Percentiles rank a stretch among this genome's conserved stretches.
phyloP scores from a whole-genome alignment of 2,888 invertebrate genomes.

The Drosophila testacea region DNA sequence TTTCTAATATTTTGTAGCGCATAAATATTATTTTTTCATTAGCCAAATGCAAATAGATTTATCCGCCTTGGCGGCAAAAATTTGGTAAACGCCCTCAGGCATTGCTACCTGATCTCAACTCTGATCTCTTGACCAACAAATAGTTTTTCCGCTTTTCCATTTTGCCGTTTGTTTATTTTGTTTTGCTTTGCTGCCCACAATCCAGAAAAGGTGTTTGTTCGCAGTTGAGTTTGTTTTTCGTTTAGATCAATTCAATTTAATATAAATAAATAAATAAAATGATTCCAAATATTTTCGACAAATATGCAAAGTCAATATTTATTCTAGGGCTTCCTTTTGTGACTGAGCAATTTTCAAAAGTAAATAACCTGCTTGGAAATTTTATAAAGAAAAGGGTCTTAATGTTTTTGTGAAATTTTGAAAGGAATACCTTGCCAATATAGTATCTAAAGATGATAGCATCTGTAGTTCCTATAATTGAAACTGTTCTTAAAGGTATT shows the following conservation, averaged over 20 bases:
- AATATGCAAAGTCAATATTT: conserved; percentile 72
- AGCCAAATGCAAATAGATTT: conserved; percentile 69
- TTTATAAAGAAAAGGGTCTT: neutral
- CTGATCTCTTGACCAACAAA: conserved; percentile 14
- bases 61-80: conserved; percentile 39
- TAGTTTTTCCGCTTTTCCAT: conserved; percentile 12
- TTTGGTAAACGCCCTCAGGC: conserved; percentile 62
- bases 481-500: neutral
- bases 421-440: neutral
- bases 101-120: conserved; percentile 47
- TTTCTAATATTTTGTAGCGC: conserved; percentile 34
- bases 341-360: conserved; percentile 24
- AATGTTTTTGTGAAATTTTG: neutral
- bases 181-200: conserved; percentile 33
- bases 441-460: neutral
- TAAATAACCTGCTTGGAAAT: conserved; percentile 45
- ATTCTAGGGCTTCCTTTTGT: conserved; percentile 26
- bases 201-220: conserved; percentile 47
- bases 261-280: conserved; percentile 70
- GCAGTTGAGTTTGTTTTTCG: conserved; percentile 66
- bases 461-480: neutral
- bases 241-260: conserved; percentile 41
- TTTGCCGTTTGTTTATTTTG: conserved; percentile 40
- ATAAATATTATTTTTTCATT: conserved; percentile 77
- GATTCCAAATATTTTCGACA: conserved; percentile 62